Evolutionary conservation across 2,797 vertebrate species (phyloP).

Genomic region (Siniperca scherzeri): DNA sequence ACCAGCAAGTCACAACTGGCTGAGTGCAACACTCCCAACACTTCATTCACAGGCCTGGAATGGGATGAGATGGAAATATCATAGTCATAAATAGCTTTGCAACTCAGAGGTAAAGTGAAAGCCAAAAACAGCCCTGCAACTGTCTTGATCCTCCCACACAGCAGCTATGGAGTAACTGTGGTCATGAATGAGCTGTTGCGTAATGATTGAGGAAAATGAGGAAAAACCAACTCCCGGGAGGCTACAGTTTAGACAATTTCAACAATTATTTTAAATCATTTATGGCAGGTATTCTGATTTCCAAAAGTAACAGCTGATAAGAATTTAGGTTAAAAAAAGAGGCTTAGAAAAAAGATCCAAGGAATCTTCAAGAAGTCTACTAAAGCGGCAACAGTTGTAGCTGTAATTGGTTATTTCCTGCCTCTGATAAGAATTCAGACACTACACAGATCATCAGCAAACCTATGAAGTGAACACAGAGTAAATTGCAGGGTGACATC

Average conservation of each 20-base stretch:
- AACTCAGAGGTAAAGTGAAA: conserved; percentile 43
- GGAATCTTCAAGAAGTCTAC: conserved; percentile 1
- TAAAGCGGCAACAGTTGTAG: conserved; percentile 25
- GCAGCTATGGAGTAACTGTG: conserved; percentile 29
- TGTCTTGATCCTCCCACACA: conserved; percentile 45
- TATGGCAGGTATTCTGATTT: neutral
- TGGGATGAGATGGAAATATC: conserved; percentile 66
- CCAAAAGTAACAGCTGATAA: conserved; percentile 14
- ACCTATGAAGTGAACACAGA: conserved; percentile 37
- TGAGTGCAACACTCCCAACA: conserved; percentile 9
- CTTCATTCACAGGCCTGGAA: conserved; percentile 45
- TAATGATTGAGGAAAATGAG: conserved; percentile 28
- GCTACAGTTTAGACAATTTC: neutral
- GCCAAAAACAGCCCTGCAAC: conserved; percentile 57
- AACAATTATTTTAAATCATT: conserved; percentile 16
- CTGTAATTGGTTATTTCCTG: conserved; percentile 39
- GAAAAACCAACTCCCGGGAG: conserved; percentile 3
- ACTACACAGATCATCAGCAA: conserved; percentile 38
- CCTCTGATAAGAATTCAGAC: conserved; percentile 43
- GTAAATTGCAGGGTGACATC: conserved; percentile 63
- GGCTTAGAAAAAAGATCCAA: neutral
- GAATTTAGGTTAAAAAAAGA: neutral
- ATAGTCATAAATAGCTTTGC: conserved; percentile 65
- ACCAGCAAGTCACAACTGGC: conserved; percentile 47
- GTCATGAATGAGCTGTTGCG: conserved; percentile 47